Conservation (phyloP, 2,797 vertebrate genomes). For the Chelonia mydas region DNA sequence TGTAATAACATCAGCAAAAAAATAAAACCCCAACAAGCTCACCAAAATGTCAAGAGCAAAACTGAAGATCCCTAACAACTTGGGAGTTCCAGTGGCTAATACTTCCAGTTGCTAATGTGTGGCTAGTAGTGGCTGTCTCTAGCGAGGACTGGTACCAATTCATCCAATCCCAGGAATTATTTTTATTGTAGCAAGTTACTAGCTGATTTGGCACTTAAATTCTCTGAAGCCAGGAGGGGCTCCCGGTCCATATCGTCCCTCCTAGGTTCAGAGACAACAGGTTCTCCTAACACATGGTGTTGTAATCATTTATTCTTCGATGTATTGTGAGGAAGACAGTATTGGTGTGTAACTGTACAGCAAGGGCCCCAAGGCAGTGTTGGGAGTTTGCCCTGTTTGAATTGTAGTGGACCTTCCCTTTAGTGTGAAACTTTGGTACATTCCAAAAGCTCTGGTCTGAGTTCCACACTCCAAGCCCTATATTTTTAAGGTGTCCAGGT, state of each 20-base stretch:
- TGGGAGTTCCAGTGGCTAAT: not conserved
- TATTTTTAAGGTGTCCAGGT: slow-evolving; percentile 9
- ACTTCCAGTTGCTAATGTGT: slow-evolving; percentile 15
- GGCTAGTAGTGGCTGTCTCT: not conserved
- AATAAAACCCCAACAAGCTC: slow-evolving; percentile 28
- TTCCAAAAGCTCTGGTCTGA: not conserved
- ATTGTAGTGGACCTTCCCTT: slow-evolving; percentile 14
- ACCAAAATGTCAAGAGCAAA: slow-evolving; percentile 20
- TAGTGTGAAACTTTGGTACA: not conserved
- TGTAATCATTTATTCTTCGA: slow-evolving; percentile 21
- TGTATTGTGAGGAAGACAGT: not conserved
- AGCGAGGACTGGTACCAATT: slow-evolving; percentile 13
- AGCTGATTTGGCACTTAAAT: not conserved
- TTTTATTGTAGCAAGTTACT: slow-evolving; percentile 26
- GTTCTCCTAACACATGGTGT: slow-evolving; percentile 19
- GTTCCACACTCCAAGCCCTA: not conserved
- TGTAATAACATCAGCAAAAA: slow-evolving; percentile 71
- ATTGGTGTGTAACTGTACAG: not conserved
- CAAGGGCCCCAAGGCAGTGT: not conserved
- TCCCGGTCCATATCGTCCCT: not conserved
- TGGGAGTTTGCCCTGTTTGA: not conserved
- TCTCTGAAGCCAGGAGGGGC: slow-evolving; percentile 37
- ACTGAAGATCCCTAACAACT: not conserved
- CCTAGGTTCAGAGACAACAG: slow-evolving; percentile 47
- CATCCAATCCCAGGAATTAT: slow-evolving; percentile 4